phyloP scores from a whole-genome alignment of 2,113 vertebrate species.

The Otis tarda region DNA sequence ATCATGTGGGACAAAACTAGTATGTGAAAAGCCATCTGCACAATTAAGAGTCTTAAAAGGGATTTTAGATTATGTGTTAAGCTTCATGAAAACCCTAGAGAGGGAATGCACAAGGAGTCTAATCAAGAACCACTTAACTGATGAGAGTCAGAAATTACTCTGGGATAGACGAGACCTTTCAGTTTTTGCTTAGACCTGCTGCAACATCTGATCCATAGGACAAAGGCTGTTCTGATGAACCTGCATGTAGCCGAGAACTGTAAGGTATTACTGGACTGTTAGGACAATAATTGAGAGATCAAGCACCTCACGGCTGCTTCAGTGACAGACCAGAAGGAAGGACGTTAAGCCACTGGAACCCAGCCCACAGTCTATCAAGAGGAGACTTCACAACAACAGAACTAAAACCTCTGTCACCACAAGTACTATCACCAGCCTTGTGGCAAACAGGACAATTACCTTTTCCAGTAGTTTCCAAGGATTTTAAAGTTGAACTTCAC shows the following conservation, averaged over 20 bases:
- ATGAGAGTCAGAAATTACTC: background rate
- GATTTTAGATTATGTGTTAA: conserved; percentile 45
- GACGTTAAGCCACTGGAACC: background rate
- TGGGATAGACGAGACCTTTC: background rate
- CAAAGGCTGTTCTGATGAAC: background rate
- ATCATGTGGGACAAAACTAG: conserved; percentile 10
- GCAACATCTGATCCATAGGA: background rate
- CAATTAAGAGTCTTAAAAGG: conserved; percentile 33
- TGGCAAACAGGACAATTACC: background rate
- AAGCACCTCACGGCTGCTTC: background rate
- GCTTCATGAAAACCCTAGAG: background rate
- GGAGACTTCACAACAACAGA: background rate
- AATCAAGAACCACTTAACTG: background rate
- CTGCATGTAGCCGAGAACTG: fast-evolving
- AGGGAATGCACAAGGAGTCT: background rate
- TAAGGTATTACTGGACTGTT: background rate
- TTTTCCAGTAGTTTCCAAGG: background rate
- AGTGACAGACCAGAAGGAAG: background rate
- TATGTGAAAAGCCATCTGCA: conserved; percentile 36
- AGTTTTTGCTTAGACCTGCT: background rate
- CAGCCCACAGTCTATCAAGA: background rate
- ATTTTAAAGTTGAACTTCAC: background rate
- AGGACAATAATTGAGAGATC: background rate
- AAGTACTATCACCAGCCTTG: background rate
- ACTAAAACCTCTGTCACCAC: background rate